Evolutionary conservation across 2,888 invertebrate genomes (phyloP).

Genomic region (Pristionchus japonicus): DNA sequence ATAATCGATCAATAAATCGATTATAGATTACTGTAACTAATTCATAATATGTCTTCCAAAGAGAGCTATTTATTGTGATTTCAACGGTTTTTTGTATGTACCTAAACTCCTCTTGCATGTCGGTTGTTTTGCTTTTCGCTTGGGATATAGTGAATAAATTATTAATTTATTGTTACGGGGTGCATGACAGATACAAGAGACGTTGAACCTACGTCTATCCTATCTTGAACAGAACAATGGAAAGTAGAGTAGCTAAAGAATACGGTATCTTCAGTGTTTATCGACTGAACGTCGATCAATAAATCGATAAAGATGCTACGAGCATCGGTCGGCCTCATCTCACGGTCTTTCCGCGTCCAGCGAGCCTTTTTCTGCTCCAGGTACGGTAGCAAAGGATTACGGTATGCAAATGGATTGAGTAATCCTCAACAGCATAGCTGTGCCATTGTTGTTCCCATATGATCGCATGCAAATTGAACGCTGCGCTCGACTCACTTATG

Average conservation of each 20-base stretch:
- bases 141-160: conserved; percentile 33
- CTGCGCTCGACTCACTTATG: too few species aligned
- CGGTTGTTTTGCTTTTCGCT: background rate
- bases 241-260: background rate
- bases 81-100: background rate
- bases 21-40: conserved; percentile 3
- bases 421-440: too few species aligned
- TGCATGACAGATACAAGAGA: background rate
- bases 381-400: background rate
- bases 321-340: conserved; percentile 32
- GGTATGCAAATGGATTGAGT: background rate
- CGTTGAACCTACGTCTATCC: background rate
- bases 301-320: conserved; percentile 28
- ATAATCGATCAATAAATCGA: background rate
- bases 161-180: background rate
- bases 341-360: conserved; percentile 13
- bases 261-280: background rate
- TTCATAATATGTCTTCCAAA: conserved; percentile 46
- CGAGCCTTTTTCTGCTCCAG: conserved; percentile 21
- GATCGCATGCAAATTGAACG: too few species aligned
- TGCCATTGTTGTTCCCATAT: too few species aligned
- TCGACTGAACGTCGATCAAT: background rate
- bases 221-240: background rate
- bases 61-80: conserved; percentile 34
- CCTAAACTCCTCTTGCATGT: background rate